Evolutionary conservation across 2,888 invertebrate species (phyloP).

Genomic region (Dysmachus trigonus): DNA sequence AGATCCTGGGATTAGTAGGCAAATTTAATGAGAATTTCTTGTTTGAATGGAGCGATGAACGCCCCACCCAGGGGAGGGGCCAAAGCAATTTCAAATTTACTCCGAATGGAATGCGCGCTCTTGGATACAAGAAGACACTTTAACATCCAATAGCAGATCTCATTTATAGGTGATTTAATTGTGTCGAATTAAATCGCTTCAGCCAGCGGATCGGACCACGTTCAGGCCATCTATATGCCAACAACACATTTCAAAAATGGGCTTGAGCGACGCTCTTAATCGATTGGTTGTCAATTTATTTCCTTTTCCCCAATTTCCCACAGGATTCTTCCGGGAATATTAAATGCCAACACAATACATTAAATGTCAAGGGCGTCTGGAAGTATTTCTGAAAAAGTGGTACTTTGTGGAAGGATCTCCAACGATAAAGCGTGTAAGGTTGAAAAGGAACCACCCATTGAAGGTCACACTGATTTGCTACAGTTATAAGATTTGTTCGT

Average conservation of each 20-base stretch:
- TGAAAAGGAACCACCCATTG: too few relatives aligned
- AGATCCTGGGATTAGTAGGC: neutral
- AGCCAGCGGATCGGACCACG: neutral
- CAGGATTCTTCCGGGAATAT: neutral
- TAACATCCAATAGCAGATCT: neutral
- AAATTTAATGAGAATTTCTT: neutral
- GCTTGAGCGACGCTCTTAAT: neutral
- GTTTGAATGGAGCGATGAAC: neutral
- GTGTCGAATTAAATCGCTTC: neutral
- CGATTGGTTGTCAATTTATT: neutral
- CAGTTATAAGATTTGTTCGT: too few relatives aligned
- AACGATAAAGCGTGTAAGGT: too few relatives aligned
- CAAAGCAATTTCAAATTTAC: neutral
- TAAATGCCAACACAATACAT: neutral
- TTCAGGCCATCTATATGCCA: neutral
- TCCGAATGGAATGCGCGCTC: neutral
- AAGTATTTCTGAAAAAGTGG: too few relatives aligned
- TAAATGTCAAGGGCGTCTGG: neutral
- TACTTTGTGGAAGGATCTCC: too few relatives aligned
- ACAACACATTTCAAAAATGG: neutral
- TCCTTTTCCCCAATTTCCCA: neutral
- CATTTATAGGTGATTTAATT: neutral
- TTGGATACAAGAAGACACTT: neutral
- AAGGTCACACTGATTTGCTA: too few relatives aligned
- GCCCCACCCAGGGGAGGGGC: neutral